Conservation (phyloP, 2,113 vertebrate genomes). For the Malaclemys terrapin region DNA sequence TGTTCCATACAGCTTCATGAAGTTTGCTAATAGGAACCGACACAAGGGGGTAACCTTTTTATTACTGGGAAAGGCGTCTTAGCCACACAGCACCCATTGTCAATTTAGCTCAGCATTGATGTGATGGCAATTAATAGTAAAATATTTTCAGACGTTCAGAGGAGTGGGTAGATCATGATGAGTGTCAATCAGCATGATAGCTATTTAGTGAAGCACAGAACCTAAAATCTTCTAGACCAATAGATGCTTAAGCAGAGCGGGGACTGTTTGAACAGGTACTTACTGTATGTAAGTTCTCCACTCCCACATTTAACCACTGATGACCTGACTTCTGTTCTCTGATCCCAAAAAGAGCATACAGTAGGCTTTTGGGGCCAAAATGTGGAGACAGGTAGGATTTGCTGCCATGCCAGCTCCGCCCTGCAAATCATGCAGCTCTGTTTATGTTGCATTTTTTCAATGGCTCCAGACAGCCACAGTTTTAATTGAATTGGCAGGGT, state of each 20-base stretch:
- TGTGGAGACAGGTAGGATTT: constrained; percentile 34
- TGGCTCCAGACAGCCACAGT: constrained; percentile 68
- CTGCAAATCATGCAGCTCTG: constrained; percentile 52
- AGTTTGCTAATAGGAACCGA: not conserved
- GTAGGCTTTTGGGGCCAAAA: constrained; percentile 43
- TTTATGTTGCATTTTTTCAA: constrained; percentile 59
- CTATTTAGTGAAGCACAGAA: not conserved
- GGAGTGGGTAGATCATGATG: constrained; percentile 22
- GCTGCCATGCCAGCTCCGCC: constrained; percentile 65
- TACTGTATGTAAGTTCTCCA: not conserved
- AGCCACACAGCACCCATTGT: constrained; percentile 56
- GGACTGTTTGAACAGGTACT: constrained; percentile 58
- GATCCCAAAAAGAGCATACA: constrained; percentile 16
- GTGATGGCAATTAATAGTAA: not conserved
- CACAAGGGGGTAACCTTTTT: constrained; percentile 38
- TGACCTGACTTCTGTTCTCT: constrained; percentile 55
- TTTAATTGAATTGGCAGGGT: constrained; percentile 59
- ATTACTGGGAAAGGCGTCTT: constrained; percentile 66
- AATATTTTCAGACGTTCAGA: not conserved
- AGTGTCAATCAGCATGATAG: constrained; percentile 42
- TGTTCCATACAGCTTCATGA: constrained; percentile 2
- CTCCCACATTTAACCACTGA: not conserved
- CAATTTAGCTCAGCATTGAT: constrained; percentile 38
- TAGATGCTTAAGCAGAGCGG: constrained; percentile 13
- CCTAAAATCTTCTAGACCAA: not conserved